Conservation (phyloP, 2,888 invertebrate species). For the Geophilus truncorum region DNA sequence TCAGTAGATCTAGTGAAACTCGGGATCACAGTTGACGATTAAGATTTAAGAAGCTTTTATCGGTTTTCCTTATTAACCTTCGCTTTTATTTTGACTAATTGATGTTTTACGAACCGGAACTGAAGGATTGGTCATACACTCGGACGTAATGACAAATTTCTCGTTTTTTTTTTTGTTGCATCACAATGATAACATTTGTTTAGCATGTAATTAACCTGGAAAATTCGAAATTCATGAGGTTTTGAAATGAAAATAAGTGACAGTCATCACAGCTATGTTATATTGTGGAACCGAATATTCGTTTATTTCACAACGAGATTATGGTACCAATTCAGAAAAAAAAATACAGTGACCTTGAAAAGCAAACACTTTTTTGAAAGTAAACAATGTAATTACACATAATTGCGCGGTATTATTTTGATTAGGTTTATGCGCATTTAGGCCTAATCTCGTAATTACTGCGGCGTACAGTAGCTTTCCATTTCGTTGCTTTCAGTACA, state of each 20-base stretch:
- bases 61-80: not conserved
- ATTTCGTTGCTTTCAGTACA: not conserved
- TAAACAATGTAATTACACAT: not conserved
- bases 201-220: not conserved
- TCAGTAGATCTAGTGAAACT: not conserved
- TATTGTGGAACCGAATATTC: not conserved
- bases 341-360: not conserved
- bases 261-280: not conserved
- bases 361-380: not conserved
- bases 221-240: not conserved
- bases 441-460: not conserved
- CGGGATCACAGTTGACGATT: not conserved
- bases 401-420: not conserved
- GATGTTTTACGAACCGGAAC: too few species aligned
- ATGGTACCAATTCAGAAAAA: not conserved
- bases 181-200: not conserved
- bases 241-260: not conserved
- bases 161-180: not conserved
- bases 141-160: not conserved
- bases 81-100: not conserved
- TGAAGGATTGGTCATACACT: not conserved
- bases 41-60: not conserved
- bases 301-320: not conserved
- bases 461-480: not conserved
- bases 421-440: not conserved